Evolutionary conservation across 2,797 vertebrate species (phyloP), one percentile per base, ranked within the genome.

Genomic region (Sebastes elongatus): DNA sequence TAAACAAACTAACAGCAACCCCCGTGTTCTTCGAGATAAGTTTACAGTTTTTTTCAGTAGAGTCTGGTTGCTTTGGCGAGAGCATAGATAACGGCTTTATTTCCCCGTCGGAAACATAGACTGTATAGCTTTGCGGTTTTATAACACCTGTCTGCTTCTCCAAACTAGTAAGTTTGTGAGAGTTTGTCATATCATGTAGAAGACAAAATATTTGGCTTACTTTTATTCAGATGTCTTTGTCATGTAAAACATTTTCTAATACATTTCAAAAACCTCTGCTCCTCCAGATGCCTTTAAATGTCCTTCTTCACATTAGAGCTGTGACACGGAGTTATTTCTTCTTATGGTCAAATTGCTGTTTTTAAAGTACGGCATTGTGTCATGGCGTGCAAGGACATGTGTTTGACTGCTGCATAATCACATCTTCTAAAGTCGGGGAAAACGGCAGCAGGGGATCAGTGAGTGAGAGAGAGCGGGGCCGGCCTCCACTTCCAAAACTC

Each of bases 381-480:
- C 86, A 74, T 68, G 74, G 62, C 74, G 71, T 69, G 72, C 77
- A 81, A 86, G 89, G 88, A 88, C 90, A 86, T n/a, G 65, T 66
- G 70, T 89, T 84, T 81, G 82, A 75, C 76, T 88, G 61, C 82
- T 89, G 87, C 89, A 92, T 89, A 89, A 93, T 89, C 76, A 82
- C 82, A 68, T 87, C 83, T 78, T 84, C 62, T 87, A 71, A 83
- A 86, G 67, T 72, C 32, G 2, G 59, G 64, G 68, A 76, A 87
- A 71, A 68, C 46, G 77, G 87, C 83, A 88, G 82, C 69, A 56
- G 82, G 80, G 81, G 84, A 85, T 78, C 78, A 69, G 73, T 14
- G 16, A 81, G 83, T 28, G 69, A 80, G 71, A 80, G 71, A 80
- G 62, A 65, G 52, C 61, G 23, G 61, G 30, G 25, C 10, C 5